These are phyloP conservation scores for Rhynchophorus ferrugineus DNA, from an alignment of 1,140 invertebrate genomes.

Conservation along the genomic window DNA sequence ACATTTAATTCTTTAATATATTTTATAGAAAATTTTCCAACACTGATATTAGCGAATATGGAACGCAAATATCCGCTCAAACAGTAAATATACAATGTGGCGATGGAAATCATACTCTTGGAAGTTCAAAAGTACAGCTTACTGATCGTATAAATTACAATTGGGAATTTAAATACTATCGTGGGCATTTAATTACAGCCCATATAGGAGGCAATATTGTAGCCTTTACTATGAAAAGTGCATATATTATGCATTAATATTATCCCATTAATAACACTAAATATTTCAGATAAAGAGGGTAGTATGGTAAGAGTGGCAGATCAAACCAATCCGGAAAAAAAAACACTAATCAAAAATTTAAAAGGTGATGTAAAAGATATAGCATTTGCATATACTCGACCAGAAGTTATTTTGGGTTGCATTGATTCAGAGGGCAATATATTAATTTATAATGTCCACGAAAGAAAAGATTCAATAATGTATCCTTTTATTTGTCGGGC, in stretches of 20 bases:
- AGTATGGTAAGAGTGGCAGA: conserved; percentile 80
- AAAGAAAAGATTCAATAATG: conserved; percentile 49
- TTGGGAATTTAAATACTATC: conserved; percentile 82
- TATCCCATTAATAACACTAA: conserved; percentile 35
- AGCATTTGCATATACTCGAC: conserved; percentile 74
- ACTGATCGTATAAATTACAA: conserved; percentile 87
- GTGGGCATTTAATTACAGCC: conserved; percentile 79
- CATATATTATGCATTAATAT: too few species aligned
- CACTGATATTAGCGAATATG: conserved; percentile 57
- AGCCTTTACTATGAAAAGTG: conserved; percentile 86
- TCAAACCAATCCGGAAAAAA: conserved; percentile 59
- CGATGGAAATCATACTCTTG: conserved; percentile 60
- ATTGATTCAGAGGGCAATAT: conserved; percentile 78
- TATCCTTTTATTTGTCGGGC: conserved; percentile 40
- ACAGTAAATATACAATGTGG: conserved; percentile 66
- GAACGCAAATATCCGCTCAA: conserved; percentile 55
- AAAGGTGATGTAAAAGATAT: conserved; percentile 78
- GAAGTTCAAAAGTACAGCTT: conserved; percentile 82
- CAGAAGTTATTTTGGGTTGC: conserved; percentile 71
- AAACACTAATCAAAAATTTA: conserved; percentile 80
- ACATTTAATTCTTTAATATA: neutral
- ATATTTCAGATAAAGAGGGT: conserved; percentile 54
- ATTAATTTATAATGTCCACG: conserved; percentile 73
- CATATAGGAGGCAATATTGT: conserved; percentile 79
- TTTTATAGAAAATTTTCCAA: conserved; percentile 56